Evolutionary conservation across 1,140 invertebrate species (phyloP), one percentile per base, ranked within the genome.

Genomic region (Heliconius nattereri): DNA sequence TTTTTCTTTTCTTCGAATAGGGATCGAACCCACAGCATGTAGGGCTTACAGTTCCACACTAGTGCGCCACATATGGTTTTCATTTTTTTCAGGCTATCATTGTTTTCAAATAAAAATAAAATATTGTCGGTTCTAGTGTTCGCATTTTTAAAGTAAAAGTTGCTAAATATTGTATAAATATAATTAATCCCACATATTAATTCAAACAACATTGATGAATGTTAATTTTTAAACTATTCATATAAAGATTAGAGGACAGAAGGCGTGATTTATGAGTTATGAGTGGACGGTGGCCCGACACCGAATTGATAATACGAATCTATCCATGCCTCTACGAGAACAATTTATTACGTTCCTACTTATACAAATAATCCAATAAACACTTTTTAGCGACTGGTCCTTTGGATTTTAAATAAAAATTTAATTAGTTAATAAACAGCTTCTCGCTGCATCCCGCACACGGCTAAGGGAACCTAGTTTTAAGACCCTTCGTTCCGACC

Each of bases 251-350:
- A 75, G 78, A 76, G 49, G 70, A 76, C 74, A 72, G 45, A 40
- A 6, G 81, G 79, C 37, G 77, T 82, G 86, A 88, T 88, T 87
- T 85, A 88, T 77, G 79, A 37, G 0, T 35, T 45, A 74, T 81
- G 40, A 74, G 49, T 70, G 60, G 79, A 82, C 73, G 75, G 78
- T 79, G 70, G 20, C 71, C 16, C 37, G 75, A 66, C n/a, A 76
- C 76, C 80, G 83, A 86, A 90, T 87, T 87, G 86, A 86, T 87
- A 86, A 85, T 81, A 83, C 82, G 83, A 81, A 83, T 84, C 84
- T 84, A 84, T 85, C 84, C 78, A 81, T 80, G 75, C 77, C 73
- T 76, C 57, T 70, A 83, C 84, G 81, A 84, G 71, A 45, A 84
- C 84, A 85, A 85, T 86, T 86, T 82, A 85, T 83, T 75, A 78